Base-by-base conservation (phyloP, 2,113 vertebrate genomes). In the Marmota monax region DNA sequence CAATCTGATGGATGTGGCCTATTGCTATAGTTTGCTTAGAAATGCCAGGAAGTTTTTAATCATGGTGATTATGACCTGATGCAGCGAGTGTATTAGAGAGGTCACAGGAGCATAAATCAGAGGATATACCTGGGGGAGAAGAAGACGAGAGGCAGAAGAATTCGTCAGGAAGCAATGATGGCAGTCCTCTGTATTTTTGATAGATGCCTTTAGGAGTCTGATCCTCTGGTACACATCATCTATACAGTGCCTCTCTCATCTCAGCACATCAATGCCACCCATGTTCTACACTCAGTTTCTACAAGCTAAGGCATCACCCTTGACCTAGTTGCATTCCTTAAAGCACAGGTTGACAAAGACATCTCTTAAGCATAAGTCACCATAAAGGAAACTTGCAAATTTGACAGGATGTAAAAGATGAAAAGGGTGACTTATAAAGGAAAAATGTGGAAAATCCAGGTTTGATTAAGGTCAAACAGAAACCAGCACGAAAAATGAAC, bases 401-500 rank as follows among this genome's bases (percentile, higher is more conserved):
- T 22, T 69, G 72, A 78, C 34, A 90, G 42, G 3, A 29, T 80
- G 2, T 25, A 45, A 67, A n/a, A 84, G 70, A 87, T n/a, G 23
- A 45, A 94, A 92, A 95, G 37, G 39, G 56, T 17, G 10, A 18
- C 18, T 88, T 92, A 39, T 39, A 39, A 39, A 39, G 39, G 39
- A 39, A 39, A 39, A 39, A 39, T 39, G 10, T 27, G 29, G 48
- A 85, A 88, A 95, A 90, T 65, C 45, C 63, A 34, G 0, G 14
- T 70, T 76, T 79, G 85, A 32, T 87, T 91, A 91, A 45, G 63
- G 69, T 39, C 79, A 77, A 82, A 48, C 22, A 76, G 82, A 67
- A 72, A 48, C 7, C 20, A 53, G 18, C 20, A 27, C 85, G 69
- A 65, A 74, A 95, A 80, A 89, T 76, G 61, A 94, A 25, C 56